Percentiles rank a stretch among this genome's conserved stretches.
Conservation (phyloP, 2,113 vertebrate species). For the Tringa solitaria region DNA sequence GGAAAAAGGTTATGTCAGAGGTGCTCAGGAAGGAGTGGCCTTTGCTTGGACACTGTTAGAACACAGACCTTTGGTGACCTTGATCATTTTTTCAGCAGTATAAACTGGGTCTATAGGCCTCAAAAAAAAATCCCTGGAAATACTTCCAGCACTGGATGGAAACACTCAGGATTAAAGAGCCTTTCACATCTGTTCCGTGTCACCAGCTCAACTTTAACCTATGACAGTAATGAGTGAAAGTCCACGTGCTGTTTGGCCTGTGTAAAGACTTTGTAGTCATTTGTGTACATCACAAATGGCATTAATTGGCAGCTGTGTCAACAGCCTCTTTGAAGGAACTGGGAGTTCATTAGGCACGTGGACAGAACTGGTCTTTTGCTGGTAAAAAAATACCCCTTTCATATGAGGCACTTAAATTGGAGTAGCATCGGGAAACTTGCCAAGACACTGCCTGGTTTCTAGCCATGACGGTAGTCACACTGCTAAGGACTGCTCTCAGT, state of each 20-base stretch:
- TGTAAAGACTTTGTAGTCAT: neutral
- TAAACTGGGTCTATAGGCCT: neutral
- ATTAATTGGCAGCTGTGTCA: constrained; percentile 52
- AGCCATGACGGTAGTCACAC: neutral
- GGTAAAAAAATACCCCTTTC: neutral
- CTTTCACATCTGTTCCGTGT: constrained; percentile 11
- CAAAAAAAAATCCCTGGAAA: neutral
- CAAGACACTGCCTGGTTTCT: constrained; percentile 7
- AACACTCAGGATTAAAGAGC: constrained; percentile 11
- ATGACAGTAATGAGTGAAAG: constrained; percentile 4
- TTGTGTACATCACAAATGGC: constrained; percentile 12
- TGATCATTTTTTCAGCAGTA: neutral
- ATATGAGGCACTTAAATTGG: neutral
- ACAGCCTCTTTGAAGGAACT: constrained; percentile 8
- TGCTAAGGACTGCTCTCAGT: neutral
- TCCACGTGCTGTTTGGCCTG: neutral
- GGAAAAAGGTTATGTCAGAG: neutral
- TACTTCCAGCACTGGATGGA: neutral
- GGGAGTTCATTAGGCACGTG: neutral
- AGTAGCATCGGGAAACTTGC: neutral
- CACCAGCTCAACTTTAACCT: constrained; percentile 10
- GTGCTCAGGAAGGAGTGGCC: neutral
- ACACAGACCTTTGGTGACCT: neutral
- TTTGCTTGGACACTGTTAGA: neutral
- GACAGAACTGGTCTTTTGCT: neutral